Evolutionary conservation across 1,140 invertebrate genomes (phyloP).

Genomic region (Polyergus mexicanus): DNA sequence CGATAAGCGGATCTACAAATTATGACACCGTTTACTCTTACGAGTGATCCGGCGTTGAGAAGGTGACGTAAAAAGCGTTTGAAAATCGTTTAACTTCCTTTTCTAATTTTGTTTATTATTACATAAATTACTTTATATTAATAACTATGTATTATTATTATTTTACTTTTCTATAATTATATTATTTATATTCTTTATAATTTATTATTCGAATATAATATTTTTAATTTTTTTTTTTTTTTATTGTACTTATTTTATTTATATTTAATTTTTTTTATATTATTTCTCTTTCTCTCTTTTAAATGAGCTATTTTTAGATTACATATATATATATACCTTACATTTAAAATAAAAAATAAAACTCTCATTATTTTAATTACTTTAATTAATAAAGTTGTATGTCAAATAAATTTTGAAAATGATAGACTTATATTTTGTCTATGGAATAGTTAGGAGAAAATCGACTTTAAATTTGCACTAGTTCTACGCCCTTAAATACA

Average conservation of each 20-base stretch:
- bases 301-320: neutral
- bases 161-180: too few relatives aligned
- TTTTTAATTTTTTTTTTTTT: too few relatives aligned
- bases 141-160: neutral
- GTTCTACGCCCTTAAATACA: neutral
- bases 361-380: neutral
- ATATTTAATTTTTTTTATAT: too few relatives aligned
- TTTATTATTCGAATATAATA: too few relatives aligned
- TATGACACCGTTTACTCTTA: conserved; percentile 9
- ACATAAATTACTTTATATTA: neutral
- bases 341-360: neutral
- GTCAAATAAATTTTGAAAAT: neutral
- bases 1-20: conserved; percentile 26
- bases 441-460: neutral
- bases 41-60: neutral
- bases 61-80: conserved; percentile 26
- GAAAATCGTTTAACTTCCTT: conserved; percentile 38
- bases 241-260: too few relatives aligned
- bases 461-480: neutral
- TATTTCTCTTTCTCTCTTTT: neutral
- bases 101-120: neutral
- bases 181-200: too few relatives aligned
- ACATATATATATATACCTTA: neutral
- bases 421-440: too few relatives aligned
- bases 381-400: neutral